A percentile compares a stretch with the other conserved stretches of the same genome.
Evolutionary conservation across 2,797 vertebrate genomes (phyloP).

Genomic region (Bothrops alternatus): DNA sequence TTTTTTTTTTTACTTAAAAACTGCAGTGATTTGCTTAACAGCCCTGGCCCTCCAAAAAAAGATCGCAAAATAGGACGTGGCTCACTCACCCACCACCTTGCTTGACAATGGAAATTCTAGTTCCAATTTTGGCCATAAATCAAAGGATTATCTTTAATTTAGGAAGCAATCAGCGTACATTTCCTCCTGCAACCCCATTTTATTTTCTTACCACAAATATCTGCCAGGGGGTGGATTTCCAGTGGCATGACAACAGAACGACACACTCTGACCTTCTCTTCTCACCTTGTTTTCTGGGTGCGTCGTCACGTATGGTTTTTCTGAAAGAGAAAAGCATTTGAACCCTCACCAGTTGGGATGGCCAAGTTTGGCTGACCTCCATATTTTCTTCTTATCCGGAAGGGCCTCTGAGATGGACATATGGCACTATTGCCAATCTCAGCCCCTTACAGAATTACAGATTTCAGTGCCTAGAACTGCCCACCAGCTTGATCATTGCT

Average conservation of each 20-base stretch:
- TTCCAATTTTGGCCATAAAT: neutral
- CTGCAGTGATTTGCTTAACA: no score
- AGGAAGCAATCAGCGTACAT: neutral
- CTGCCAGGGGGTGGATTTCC: constrained; percentile 82
- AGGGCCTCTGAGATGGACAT: neutral
- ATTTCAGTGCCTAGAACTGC: neutral
- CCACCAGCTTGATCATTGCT: neutral
- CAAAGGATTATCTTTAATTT: neutral
- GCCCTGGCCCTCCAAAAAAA: no score
- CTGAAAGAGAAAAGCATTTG: constrained; percentile 62
- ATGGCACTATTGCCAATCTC: neutral
- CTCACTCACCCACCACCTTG: neutral
- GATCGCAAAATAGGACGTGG: no score
- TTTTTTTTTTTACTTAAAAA: no score
- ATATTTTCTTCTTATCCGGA: neutral
- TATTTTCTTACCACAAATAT: constrained; percentile 85
- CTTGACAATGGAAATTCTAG: neutral
- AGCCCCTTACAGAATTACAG: neutral
- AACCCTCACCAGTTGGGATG: neutral
- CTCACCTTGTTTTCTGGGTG: constrained; percentile 85
- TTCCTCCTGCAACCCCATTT: rapidly evolving
- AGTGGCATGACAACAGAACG: constrained; percentile 86
- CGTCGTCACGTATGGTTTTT: constrained; percentile 83
- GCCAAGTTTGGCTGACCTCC: neutral
- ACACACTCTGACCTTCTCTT: constrained; percentile 82